Base-by-base conservation (phyloP, 2,888 invertebrate genomes). In the Brachylomia viminalis region DNA sequence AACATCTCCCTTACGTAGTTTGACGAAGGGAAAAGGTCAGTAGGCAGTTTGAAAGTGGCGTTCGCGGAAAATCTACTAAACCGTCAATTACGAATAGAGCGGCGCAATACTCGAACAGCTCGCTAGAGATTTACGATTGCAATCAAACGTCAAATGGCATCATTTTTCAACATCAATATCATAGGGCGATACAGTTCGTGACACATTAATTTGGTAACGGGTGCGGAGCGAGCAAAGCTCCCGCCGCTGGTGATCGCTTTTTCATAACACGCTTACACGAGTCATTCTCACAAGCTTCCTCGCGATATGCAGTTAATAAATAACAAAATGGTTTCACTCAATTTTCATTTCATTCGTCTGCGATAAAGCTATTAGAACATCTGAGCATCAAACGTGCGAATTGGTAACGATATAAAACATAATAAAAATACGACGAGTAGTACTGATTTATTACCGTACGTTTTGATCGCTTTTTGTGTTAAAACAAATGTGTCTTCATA, bases 131-230 rank as follows among this genome's bases (percentile, higher is more conserved):
- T 92, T 93, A 93, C 91, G 91, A 91, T 90, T 92, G 90, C 92
- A 92, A 92, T 93, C 90, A 92, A 92, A 91, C 86, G 90, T 92
- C 91, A 92, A 90, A 90, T 87, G 84, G 88, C 86, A 89, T 92
- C 92, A 93, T 93, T 93, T 92, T 93, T 93, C 93, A 92, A 91
- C 92, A 92, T 92, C 93, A 93, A 92, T 91, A 92, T 90, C 88
- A 87, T 86, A 78, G 88, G 82, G 88, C 90, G 88, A 90, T 91
- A 91, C 91, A 90, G 91, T 91, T 91, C 87, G 90, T 92, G 93
- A 94, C 93, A 93, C 91, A 92, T 93, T 92, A 92, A 94, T 94
- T 93, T 92, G 91, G 92, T 91, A 91, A 90, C 92, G 90, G 91
- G 90, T 91, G 91, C 85, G 85, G 86, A 86, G 81, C 75, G 84